Evolutionary conservation across 2,797 vertebrate species (phyloP).

Genomic region (Octomys mimax): DNA sequence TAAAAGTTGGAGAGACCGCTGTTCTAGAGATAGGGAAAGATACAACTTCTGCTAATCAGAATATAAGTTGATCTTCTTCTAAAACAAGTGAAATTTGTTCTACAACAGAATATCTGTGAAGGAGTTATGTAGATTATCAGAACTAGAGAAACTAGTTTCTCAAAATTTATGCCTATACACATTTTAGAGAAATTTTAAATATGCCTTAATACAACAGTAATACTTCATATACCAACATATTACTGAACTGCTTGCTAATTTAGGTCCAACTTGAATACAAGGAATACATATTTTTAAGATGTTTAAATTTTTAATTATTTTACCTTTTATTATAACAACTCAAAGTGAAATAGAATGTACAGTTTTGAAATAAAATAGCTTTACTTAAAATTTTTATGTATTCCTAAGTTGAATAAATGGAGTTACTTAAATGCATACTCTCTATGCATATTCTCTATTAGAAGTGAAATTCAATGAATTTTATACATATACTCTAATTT

Average conservation of each 20-base stretch:
- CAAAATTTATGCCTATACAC: background rate
- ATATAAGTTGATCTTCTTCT: background rate
- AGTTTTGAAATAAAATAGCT: background rate
- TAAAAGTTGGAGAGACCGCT: background rate
- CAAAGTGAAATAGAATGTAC: background rate
- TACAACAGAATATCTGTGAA: background rate
- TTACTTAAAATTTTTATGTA: background rate
- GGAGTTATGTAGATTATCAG: background rate
- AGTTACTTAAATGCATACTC: background rate
- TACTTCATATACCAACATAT: background rate
- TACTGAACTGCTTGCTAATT: background rate
- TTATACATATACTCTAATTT: background rate
- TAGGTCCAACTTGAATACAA: background rate
- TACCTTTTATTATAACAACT: background rate
- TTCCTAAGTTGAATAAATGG: background rate
- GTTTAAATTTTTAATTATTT: background rate
- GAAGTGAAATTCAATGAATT: background rate
- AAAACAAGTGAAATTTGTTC: background rate
- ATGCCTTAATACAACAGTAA: background rate
- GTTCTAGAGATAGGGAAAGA: background rate
- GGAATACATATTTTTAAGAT: background rate
- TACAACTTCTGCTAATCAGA: background rate
- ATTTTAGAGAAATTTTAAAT: slow-evolving; percentile 1
- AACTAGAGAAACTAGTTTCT: background rate
- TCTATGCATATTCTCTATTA: background rate